Evolutionary conservation across 2,888 invertebrate genomes (phyloP).

Genomic region (Cataglyphis livida): DNA sequence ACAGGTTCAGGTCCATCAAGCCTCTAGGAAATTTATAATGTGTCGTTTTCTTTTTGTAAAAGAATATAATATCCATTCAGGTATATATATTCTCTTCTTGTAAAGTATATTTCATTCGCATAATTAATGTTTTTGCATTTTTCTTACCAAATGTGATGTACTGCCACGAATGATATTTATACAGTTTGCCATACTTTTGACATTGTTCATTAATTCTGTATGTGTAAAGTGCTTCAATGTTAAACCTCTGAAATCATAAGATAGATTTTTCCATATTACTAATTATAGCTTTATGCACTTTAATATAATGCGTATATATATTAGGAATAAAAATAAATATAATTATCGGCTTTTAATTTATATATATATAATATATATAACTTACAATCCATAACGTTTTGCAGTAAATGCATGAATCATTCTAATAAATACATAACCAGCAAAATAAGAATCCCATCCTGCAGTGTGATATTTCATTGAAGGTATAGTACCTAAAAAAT

Average conservation of each 20-base stretch:
- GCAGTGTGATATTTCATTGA: slow-evolving; percentile 89
- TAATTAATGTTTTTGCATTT: background rate
- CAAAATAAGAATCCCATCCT: slow-evolving; percentile 94
- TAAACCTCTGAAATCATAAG: slow-evolving; percentile 65
- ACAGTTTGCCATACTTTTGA: slow-evolving; percentile 87
- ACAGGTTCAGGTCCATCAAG: slow-evolving; percentile 87
- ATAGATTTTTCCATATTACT: background rate
- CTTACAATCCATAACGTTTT: slow-evolving; percentile 86
- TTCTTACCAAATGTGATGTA: slow-evolving; percentile 88
- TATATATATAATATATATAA: slow-evolving; percentile 54
- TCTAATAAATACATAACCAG: slow-evolving; percentile 91
- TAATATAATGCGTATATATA: background rate
- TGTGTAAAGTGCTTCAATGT: slow-evolving; percentile 82
- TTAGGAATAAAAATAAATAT: slow-evolving; percentile 20
- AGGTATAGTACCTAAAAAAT: background rate
- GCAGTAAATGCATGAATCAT: slow-evolving; percentile 88
- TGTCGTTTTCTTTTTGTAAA: slow-evolving; percentile 20
- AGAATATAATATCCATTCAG: background rate
- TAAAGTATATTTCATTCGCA: background rate
- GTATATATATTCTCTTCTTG: background rate
- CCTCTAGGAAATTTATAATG: slow-evolving; percentile 83
- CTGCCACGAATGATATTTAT: slow-evolving; percentile 89
- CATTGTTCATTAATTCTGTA: slow-evolving; percentile 86
- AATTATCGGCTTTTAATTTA: slow-evolving; percentile 10
- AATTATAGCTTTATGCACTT: background rate